These are phyloP conservation scores for Oncorhynchus masou DNA, from an alignment of 2,113 vertebrate species.

Conservation along the genomic window DNA sequence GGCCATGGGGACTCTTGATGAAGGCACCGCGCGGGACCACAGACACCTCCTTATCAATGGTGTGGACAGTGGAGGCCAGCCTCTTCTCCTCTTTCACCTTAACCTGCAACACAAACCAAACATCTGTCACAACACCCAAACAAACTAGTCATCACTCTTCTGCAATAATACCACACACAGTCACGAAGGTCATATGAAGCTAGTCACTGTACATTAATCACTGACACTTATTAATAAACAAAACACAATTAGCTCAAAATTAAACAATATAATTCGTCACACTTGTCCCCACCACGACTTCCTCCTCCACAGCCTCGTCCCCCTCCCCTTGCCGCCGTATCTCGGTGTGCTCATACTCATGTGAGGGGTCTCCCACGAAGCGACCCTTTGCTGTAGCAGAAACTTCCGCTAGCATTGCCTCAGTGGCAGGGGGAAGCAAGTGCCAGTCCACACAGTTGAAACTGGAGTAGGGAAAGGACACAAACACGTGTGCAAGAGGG, in stretches of 20 bases:
- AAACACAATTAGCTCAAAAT: neutral
- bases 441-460: slow-evolving; percentile 90
- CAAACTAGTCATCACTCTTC: neutral
- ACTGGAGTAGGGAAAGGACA: slow-evolving; percentile 64
- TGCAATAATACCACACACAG: neutral
- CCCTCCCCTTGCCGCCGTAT: slow-evolving; percentile 40
- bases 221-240: neutral
- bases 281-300: slow-evolving; percentile 67
- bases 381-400: slow-evolving; percentile 73
- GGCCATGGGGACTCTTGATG: slow-evolving; percentile 78
- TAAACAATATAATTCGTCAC: slow-evolving; percentile 8
- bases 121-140: neutral
- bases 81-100: slow-evolving; percentile 85
- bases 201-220: neutral
- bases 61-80: slow-evolving; percentile 77
- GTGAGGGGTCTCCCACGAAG: slow-evolving; percentile 88
- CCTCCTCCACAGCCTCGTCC: slow-evolving; percentile 58
- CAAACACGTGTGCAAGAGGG: neutral
- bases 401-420: slow-evolving; percentile 64
- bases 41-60: slow-evolving; percentile 84
- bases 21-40: slow-evolving; percentile 87
- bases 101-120: slow-evolving; percentile 53
- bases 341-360: slow-evolving; percentile 73
- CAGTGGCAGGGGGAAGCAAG: slow-evolving; percentile 78
- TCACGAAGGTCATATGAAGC: neutral